phyloP scores from a whole-genome alignment of 2,113 vertebrate genomes.

The Tachuris rubrigastra region DNA sequence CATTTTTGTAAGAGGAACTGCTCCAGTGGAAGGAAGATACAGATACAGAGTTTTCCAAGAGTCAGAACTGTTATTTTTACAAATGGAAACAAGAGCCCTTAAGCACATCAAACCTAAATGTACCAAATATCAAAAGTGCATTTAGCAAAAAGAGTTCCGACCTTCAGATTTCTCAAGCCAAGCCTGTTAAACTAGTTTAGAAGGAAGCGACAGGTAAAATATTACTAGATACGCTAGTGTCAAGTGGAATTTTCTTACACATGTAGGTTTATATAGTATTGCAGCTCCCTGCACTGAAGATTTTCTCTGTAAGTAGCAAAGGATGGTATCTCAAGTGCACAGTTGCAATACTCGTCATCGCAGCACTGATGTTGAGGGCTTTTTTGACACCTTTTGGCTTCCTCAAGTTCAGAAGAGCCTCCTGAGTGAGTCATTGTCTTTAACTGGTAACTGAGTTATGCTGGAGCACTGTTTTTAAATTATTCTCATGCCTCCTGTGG shows the following conservation, averaged over 20 bases:
- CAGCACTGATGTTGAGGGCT: not conserved
- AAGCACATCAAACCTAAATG: not conserved
- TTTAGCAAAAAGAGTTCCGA: not conserved
- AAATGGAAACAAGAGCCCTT: not conserved
- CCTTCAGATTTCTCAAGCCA: not conserved
- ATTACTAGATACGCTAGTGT: not conserved
- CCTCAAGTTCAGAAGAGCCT: not conserved
- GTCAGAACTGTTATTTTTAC: not conserved
- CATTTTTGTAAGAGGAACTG: not conserved
- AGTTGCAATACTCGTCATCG: not conserved
- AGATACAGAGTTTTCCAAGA: not conserved
- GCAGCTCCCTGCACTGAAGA: not conserved
- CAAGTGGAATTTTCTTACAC: not conserved
- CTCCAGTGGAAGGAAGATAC: not conserved
- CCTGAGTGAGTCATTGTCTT: not conserved
- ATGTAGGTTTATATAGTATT: not conserved
- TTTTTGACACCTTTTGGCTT: not conserved
- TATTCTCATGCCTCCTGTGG: not conserved
- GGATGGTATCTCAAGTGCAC: not conserved
- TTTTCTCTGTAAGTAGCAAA: not conserved
- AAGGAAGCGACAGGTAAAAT: not conserved
- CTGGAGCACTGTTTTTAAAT: not conserved
- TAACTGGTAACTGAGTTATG: not conserved
- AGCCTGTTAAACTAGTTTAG: not conserved
- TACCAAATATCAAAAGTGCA: not conserved